Evolutionary conservation across 1,140 invertebrate genomes (phyloP).

Genomic region (Meteorus sp.): DNA sequence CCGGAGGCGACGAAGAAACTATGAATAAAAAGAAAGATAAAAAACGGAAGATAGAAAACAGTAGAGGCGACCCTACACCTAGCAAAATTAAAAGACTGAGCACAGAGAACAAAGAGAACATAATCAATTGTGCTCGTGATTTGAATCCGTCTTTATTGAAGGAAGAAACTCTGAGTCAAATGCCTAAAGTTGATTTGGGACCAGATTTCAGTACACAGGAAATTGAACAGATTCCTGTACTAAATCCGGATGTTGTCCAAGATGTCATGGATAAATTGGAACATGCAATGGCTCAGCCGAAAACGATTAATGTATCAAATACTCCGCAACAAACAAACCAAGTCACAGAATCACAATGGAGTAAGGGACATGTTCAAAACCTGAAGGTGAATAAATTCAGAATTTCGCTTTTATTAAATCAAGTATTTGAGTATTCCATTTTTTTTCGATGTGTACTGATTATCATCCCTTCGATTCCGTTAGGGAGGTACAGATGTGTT

Average conservation of each 20-base stretch:
- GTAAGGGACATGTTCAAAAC: conserved; percentile 49
- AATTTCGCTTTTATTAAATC: not conserved
- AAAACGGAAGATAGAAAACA: not conserved
- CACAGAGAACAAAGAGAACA: conserved; percentile 9
- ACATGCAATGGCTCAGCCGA: not conserved
- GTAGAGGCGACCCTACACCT: not conserved
- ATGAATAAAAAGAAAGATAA: not conserved
- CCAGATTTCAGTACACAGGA: conserved; percentile 44
- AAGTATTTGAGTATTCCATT: not conserved
- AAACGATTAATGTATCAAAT: not conserved
- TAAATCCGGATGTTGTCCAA: not conserved
- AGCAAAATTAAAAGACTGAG: not conserved
- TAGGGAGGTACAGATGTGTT: conserved; percentile 34
- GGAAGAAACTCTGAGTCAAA: conserved; percentile 41
- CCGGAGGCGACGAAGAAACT: conserved; percentile 24
- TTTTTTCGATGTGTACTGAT: not conserved
- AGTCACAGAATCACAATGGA: conserved; percentile 36
- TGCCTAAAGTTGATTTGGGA: conserved; percentile 50
- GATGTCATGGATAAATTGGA: conserved; percentile 6
- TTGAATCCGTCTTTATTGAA: not conserved
- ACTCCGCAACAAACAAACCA: conserved; percentile 15
- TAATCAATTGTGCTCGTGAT: not conserved
- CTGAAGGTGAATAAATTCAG: conserved; percentile 11
- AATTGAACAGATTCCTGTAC: conserved; percentile 19
- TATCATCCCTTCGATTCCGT: conserved; percentile 9